Base-by-base conservation (phyloP, 2,888 invertebrate species). In the Cephus pygmeus region DNA sequence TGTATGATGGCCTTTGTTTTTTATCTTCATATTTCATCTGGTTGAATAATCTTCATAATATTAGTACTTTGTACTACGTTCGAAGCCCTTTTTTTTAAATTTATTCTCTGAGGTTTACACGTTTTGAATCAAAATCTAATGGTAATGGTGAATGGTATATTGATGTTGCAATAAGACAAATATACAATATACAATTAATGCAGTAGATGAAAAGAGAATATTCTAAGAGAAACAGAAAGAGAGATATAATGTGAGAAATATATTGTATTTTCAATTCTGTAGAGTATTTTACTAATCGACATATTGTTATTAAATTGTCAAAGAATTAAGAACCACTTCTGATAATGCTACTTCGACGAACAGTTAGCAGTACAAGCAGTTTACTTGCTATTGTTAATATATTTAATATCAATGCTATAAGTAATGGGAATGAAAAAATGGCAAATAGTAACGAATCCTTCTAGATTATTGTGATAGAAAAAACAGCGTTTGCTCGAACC, bases 381-480 rank as follows among this genome's bases (percentile, higher is more conserved):
- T 77, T 71, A 77, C 77, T 71, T 75, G 40, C 71, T 56, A 75
- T 77, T 75, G 77, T 77, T 77, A 82, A 81, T 31, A 77, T 77
- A 75, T 79, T 56, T 82, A 83, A 81, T 79, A 79, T 82, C 77
- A 74, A 40, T 79, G 76, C 71, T 78, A 77, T 73, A 76, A 69
- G 76, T 76, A 56, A 78, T 73, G 33, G 76, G 34, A 79, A 79
- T 77, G 69, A 74, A 75, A 76, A 82, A 76, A 77, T 74, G 78
- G 82, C 76, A 82, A 80, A 77, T 79, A 83, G 80, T 83, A 79
- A 84, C 79, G 80, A 83, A 77, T 86, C 82, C 85, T 85, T 81
- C 81, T 88, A 87, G 84, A 82, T 86, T 81, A 87, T 87, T 89
- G 87, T 89, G 89, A 90, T 90, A 89, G 87, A 86, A 82, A 82